Conservation (phyloP, 1,140 invertebrate species). For the Drosophila novamexicana region DNA sequence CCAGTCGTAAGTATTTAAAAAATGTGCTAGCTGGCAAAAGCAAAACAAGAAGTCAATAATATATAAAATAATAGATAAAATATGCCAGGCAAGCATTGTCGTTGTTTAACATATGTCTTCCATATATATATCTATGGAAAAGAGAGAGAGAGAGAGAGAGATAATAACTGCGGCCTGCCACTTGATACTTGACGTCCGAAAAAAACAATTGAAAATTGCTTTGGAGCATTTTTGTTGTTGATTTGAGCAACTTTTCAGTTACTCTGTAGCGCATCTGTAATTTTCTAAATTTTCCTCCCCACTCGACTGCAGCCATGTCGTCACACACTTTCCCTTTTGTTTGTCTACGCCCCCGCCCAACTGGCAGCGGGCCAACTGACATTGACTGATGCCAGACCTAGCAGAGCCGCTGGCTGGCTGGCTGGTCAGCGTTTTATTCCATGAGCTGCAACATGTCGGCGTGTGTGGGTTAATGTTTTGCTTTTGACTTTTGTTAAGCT, state of each 20-base stretch:
- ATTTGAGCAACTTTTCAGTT: slow-evolving; percentile 31
- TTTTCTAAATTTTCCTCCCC: slow-evolving; percentile 33
- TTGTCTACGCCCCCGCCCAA: slow-evolving; percentile 58
- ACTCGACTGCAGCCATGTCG: slow-evolving; percentile 23
- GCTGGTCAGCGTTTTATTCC: slow-evolving; percentile 27
- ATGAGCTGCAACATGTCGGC: slow-evolving; percentile 14
- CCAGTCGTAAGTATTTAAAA: slow-evolving; percentile 47
- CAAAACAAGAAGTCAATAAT: slow-evolving; percentile 22
- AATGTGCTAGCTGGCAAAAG: slow-evolving; percentile 23
- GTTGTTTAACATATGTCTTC: slow-evolving; percentile 59
- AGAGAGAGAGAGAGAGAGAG: slow-evolving; percentile 38
- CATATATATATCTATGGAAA: slow-evolving; percentile 33
- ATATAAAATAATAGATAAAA: slow-evolving; percentile 35
- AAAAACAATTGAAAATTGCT: slow-evolving; percentile 12
- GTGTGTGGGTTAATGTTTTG: slow-evolving; percentile 72
- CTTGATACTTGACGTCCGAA: slow-evolving; percentile 17
- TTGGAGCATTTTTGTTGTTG: slow-evolving; percentile 4
- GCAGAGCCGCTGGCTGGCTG: slow-evolving; percentile 38
- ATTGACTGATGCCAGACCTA: slow-evolving; percentile 77
- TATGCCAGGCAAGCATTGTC: slow-evolving; percentile 28
- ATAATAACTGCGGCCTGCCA: slow-evolving; percentile 10
- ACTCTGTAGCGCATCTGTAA: slow-evolving; percentile 22
- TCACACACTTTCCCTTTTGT: slow-evolving; percentile 51
- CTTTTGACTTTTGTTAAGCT: slow-evolving; percentile 53
- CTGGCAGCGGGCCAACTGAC: slow-evolving; percentile 78